These are phyloP conservation scores for Zosterops borbonicus DNA, from an alignment of 2,113 vertebrate species.

Conservation along the genomic window DNA sequence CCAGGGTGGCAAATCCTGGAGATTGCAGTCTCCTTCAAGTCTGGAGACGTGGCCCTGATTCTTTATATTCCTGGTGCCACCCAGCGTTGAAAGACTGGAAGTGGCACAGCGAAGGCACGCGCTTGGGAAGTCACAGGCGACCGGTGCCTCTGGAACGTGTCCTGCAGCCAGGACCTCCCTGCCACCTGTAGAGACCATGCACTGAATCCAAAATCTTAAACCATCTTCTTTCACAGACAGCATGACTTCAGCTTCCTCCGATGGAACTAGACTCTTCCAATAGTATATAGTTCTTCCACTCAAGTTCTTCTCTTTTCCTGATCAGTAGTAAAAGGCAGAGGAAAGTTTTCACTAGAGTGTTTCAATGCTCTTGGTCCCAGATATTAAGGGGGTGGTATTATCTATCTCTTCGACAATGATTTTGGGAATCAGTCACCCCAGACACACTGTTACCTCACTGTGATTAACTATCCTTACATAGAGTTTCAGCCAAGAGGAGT, in stretches of 20 bases:
- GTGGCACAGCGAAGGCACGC: neutral
- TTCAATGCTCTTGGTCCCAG: neutral
- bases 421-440: neutral
- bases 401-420: neutral
- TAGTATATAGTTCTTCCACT: neutral
- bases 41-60: neutral
- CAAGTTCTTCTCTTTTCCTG: neutral
- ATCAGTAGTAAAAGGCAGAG: neutral
- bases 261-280: neutral
- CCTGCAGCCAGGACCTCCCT: neutral
- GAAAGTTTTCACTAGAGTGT: neutral
- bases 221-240: neutral
- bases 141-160: rapidly evolving
- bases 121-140: rapidly evolving
- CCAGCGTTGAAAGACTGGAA: slow-evolving; percentile 20
- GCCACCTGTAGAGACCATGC: neutral
- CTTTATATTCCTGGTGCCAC: slow-evolving; percentile 51
- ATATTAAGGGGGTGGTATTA: neutral
- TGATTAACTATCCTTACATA: neutral
- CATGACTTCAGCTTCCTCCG: neutral
- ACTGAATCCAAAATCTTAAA: neutral
- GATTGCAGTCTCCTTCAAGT: neutral
- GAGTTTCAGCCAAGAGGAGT: neutral
- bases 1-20: neutral
- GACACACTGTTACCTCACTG: no score